Conservation (phyloP, 2,888 invertebrate genomes). For the Aphelenchoides bicaudatus region DNA sequence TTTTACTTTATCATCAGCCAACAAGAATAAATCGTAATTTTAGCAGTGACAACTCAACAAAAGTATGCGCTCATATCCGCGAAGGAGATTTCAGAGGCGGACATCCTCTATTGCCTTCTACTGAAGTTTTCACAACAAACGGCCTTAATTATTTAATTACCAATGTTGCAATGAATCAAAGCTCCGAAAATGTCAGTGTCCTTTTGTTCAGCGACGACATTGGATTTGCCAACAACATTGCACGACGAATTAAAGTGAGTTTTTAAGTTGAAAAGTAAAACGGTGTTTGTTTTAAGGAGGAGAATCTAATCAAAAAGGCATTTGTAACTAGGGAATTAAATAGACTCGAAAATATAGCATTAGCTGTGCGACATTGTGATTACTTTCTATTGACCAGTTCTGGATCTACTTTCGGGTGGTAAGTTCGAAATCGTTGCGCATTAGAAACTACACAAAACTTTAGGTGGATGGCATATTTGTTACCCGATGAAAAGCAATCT, state of each 20-base stretch:
- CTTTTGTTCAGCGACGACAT: constrained; percentile 2
- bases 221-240: constrained; percentile 3
- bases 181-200: background rate
- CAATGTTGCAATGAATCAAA: background rate
- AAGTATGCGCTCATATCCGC: constrained; percentile 7
- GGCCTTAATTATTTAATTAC: background rate
- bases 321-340: constrained; percentile 2
- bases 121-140: background rate
- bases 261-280: background rate
- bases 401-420: constrained; percentile 8
- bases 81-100: constrained; percentile 2
- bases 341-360: background rate
- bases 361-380: constrained; percentile 3
- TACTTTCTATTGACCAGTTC: background rate
- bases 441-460: no score
- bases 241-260: background rate
- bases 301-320: constrained; percentile 3
- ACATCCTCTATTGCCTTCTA: constrained; percentile 2
- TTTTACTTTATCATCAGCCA: background rate
- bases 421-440: no score
- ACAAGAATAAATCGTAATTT: no score
- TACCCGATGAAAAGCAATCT: constrained; percentile 6
- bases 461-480: constrained; percentile 14
- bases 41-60: constrained; percentile 5
- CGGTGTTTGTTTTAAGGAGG: constrained; percentile 1